Percentiles rank a stretch among this genome's conserved stretches.
Evolutionary conservation across 2,888 invertebrate species (phyloP).

Genomic region (Pseudococcus jackbeardsleyi): DNA sequence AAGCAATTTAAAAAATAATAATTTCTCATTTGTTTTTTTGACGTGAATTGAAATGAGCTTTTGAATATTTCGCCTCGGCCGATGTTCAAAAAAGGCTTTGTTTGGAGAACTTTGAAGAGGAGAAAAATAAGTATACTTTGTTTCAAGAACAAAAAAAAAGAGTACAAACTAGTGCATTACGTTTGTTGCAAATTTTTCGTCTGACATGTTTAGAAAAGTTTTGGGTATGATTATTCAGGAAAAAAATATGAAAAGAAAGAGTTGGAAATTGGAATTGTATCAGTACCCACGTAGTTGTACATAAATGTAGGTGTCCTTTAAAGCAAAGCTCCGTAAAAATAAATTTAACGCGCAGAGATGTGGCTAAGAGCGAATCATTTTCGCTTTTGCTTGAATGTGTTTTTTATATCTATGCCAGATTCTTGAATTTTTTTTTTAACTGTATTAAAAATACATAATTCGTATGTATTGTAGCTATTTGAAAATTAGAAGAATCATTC

Average conservation of each 20-base stretch:
- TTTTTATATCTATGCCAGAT: slow-evolving; percentile 1
- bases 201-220: not conserved
- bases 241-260: not conserved
- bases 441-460: no score
- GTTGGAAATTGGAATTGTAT: not conserved
- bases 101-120: not conserved
- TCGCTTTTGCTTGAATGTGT: not conserved
- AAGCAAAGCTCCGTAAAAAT: slow-evolving; percentile 2
- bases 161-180: not conserved
- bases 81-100: not conserved
- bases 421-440: no score
- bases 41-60: not conserved
- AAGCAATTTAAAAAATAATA: slow-evolving; percentile 6
- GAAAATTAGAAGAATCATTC: no score
- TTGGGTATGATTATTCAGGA: not conserved
- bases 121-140: not conserved
- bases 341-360: not conserved
- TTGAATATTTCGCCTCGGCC: not conserved
- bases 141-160: not conserved
- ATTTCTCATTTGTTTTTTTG: not conserved
- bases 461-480: no score
- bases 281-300: no score
- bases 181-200: slow-evolving; percentile 18
- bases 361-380: not conserved
- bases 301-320: not conserved